These are phyloP conservation scores for Drosophila macrospina DNA, from an alignment of 2,888 invertebrate species.

Conservation along the genomic window DNA sequence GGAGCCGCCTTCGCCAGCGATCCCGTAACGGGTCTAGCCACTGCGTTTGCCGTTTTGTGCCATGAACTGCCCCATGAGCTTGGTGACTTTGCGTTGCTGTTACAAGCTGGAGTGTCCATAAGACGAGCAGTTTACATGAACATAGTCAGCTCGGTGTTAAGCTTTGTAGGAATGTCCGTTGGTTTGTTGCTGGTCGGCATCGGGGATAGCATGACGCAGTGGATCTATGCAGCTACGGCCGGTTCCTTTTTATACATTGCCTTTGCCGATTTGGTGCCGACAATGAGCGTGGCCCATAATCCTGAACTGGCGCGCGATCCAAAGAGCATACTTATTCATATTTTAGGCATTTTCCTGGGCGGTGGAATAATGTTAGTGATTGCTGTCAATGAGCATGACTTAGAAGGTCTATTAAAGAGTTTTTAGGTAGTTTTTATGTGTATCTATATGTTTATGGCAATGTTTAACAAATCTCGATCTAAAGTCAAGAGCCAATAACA, in stretches of 20 bases:
- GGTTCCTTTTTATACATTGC: conserved; percentile 93
- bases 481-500: conserved; percentile 15
- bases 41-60: conserved; percentile 92
- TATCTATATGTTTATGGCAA: too few relatives aligned
- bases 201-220: conserved; percentile 89
- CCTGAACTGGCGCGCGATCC: conserved; percentile 86
- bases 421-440: too few relatives aligned
- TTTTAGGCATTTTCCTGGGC: conserved; percentile 89
- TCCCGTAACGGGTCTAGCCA: conserved; percentile 91
- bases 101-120: conserved; percentile 91
- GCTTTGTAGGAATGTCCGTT: conserved; percentile 90
- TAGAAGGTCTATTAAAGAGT: conserved; percentile 65
- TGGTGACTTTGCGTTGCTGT: conserved; percentile 92
- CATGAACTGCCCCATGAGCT: conserved; percentile 93
- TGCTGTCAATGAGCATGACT: conserved; percentile 89
- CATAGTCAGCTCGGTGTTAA: conserved; percentile 90
- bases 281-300: conserved; percentile 87
- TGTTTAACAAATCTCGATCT: conserved; percentile 51
- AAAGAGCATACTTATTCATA: conserved; percentile 88
- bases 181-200: conserved; percentile 90
- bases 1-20: conserved; percentile 92
- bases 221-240: conserved; percentile 92
- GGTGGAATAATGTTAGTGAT: conserved; percentile 91
- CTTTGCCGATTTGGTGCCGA: conserved; percentile 91
- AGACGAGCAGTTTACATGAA: conserved; percentile 91